Evolutionary conservation across 2,113 vertebrate genomes (phyloP).

Genomic region (Odocoileus virginianus): DNA sequence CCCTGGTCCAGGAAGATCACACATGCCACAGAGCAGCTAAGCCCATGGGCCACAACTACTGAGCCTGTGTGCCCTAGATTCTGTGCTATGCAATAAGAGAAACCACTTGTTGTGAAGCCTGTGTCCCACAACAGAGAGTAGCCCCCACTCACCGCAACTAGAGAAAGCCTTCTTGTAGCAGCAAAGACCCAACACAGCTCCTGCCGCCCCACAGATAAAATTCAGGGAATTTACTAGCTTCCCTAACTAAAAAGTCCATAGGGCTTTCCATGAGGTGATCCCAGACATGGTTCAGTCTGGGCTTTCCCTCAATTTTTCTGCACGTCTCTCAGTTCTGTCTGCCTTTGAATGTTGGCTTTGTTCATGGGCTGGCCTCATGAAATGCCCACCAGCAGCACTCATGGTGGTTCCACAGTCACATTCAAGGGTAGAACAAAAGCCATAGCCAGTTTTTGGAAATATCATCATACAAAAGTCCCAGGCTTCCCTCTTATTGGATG

Average conservation of each 20-base stretch:
- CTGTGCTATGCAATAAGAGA: not conserved
- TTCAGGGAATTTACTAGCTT: not conserved
- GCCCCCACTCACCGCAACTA: not conserved
- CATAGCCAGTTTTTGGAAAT: not conserved
- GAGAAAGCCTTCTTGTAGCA: not conserved
- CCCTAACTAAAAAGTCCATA: not conserved
- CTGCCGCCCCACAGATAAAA: not conserved
- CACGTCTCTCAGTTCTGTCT: not conserved
- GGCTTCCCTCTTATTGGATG: not conserved
- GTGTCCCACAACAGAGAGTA: not conserved
- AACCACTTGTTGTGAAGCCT: not conserved
- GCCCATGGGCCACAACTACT: not conserved
- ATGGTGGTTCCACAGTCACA: not conserved
- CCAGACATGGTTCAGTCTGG: not conserved
- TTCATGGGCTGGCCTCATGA: not conserved
- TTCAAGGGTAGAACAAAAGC: not conserved
- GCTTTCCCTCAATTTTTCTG: not conserved
- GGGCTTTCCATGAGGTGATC: not conserved
- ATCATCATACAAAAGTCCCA: not conserved
- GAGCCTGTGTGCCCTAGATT: not conserved
- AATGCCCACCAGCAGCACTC: not conserved
- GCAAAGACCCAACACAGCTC: not conserved
- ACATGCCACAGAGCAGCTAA: not conserved
- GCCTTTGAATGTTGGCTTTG: not conserved
- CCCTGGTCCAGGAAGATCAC: not conserved